A percentile compares a stretch with the other conserved stretches of the same genome.
These are phyloP conservation scores for Lapara coniferarum DNA, from an alignment of 2,888 invertebrate genomes.

Conservation along the genomic window DNA sequence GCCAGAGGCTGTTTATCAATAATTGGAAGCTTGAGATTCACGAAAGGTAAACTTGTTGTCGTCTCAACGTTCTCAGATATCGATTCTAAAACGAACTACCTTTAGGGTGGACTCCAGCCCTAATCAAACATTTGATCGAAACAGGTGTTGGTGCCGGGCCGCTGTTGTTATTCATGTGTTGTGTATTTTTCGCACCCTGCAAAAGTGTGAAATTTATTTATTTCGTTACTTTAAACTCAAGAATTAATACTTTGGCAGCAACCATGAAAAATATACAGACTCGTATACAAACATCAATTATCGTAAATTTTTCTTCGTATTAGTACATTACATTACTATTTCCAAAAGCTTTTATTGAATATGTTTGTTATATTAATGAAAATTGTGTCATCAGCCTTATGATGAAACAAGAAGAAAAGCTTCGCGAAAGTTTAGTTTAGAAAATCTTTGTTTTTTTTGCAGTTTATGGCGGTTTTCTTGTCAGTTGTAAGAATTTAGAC, in stretches of 20 bases:
- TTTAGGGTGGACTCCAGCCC: neutral
- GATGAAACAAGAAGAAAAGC: no score
- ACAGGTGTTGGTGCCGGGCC: neutral
- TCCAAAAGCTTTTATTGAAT: no score
- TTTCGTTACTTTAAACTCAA: neutral
- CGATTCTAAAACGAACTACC: neutral
- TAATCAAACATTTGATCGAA: conserved; percentile 9
- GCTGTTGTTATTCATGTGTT: neutral
- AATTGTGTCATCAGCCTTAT: no score
- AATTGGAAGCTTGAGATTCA: neutral
- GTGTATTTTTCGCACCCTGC: neutral
- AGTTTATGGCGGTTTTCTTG: no score
- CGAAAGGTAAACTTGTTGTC: neutral
- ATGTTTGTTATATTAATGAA: no score
- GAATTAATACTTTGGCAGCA: neutral
- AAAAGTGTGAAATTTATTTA: neutral
- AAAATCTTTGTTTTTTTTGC: no score
- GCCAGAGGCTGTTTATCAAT: neutral
- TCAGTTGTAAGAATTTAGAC: neutral
- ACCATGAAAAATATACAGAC: no score
- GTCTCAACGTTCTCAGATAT: neutral
- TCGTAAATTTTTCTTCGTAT: no score
- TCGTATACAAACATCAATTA: no score
- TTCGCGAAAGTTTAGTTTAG: no score
- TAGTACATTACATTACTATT: no score